These are phyloP conservation scores for Dolichomitus sp. DNA, from an alignment of 2,888 invertebrate genomes.

Conservation along the genomic window DNA sequence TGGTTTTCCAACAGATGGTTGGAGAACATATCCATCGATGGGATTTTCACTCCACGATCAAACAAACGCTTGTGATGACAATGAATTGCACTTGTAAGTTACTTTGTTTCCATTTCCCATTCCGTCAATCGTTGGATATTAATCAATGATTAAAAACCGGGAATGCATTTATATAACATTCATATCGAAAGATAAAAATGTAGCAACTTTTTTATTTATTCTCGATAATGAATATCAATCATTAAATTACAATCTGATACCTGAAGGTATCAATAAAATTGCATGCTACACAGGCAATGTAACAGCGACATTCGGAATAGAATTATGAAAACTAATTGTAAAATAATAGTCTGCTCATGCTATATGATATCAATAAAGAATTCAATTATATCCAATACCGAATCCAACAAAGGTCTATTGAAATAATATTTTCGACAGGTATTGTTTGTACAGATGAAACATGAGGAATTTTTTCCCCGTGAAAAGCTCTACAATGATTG, in stretches of 20 bases:
- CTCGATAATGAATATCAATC: neutral
- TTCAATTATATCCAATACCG: neutral
- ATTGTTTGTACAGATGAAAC: neutral
- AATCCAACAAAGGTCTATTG: neutral
- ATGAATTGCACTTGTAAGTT: neutral
- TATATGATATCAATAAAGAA: neutral
- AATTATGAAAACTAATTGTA: neutral
- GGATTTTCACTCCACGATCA: neutral
- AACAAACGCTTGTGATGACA: neutral
- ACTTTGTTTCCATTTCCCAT: neutral
- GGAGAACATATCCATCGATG: neutral
- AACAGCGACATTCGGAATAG: neutral
- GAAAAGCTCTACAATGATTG: neutral
- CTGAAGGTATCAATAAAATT: neutral
- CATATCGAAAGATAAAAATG: neutral
- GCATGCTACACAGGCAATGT: neutral
- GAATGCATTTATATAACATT: neutral
- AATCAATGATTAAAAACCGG: neutral
- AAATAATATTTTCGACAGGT: neutral
- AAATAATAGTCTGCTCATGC: neutral
- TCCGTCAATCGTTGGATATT: neutral
- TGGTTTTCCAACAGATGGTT: neutral
- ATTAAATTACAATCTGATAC: neutral
- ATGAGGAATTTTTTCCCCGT: too few species aligned
- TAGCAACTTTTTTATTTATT: neutral